These are phyloP conservation scores for Entomobrya multifasciata DNA, from an alignment of 2,888 invertebrate species.

Conservation along the genomic window DNA sequence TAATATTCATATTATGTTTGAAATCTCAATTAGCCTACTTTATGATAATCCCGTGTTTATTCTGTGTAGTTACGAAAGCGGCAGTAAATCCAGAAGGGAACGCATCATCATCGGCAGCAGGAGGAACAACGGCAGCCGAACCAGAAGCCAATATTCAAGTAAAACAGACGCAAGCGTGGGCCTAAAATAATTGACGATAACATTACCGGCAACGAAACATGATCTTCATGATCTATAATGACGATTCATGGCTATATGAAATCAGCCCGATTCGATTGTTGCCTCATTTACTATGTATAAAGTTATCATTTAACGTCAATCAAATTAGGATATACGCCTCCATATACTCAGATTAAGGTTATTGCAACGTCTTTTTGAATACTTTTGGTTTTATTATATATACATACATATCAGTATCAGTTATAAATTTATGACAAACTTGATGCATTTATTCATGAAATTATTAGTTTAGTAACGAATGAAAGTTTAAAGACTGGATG, in stretches of 20 bases:
- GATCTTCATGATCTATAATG: not conserved
- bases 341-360: not conserved
- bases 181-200: conserved; percentile 36
- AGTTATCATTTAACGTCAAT: conserved; percentile 4
- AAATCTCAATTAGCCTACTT: not conserved
- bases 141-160: conserved; percentile 56
- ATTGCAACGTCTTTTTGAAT: not conserved
- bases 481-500: too few relatives aligned
- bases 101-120: conserved; percentile 37
- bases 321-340: too few relatives aligned
- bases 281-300: not conserved
- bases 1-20: too few relatives aligned
- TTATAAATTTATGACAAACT: too few relatives aligned
- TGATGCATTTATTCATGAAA: too few relatives aligned
- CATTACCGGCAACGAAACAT: not conserved
- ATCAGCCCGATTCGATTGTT: not conserved
- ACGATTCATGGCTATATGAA: not conserved
- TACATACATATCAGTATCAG: too few relatives aligned
- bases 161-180: conserved; percentile 67
- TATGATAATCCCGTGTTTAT: not conserved
- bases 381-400: too few relatives aligned
- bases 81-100: conserved; percentile 66
- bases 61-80: conserved; percentile 59
- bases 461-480: too few relatives aligned
- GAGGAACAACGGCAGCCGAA: conserved; percentile 35